These are phyloP conservation scores for Dione juno DNA, from an alignment of 2,888 invertebrate genomes.

Conservation along the genomic window DNA sequence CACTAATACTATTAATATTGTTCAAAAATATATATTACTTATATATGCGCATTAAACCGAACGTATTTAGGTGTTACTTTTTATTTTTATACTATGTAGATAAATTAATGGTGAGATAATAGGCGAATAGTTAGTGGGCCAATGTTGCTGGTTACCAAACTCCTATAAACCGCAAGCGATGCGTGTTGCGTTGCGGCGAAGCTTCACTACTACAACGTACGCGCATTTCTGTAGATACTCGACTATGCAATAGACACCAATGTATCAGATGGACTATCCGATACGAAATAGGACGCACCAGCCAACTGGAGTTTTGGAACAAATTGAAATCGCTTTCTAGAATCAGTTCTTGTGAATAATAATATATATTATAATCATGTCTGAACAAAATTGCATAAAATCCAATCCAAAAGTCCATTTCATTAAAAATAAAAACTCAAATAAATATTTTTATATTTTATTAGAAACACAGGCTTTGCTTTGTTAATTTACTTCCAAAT, in stretches of 20 bases:
- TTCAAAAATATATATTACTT: too few relatives aligned
- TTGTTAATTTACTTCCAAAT: slow-evolving; percentile 5
- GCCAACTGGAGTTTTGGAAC: slow-evolving; percentile 24
- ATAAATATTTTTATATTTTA: too few relatives aligned
- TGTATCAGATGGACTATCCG: slow-evolving; percentile 32
- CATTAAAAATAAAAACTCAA: too few relatives aligned
- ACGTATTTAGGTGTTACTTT: too few relatives aligned
- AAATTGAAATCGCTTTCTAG: slow-evolving; percentile 24
- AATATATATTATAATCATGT: neutral
- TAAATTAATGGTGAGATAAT: too few relatives aligned
- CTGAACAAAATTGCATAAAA: neutral
- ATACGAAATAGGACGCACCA: slow-evolving; percentile 30
- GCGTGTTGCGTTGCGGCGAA: slow-evolving; percentile 58
- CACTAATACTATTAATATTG: too few relatives aligned
- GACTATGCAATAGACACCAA: slow-evolving; percentile 31
- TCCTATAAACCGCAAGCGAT: slow-evolving; percentile 63
- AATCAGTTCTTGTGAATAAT: neutral
- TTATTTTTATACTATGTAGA: too few relatives aligned
- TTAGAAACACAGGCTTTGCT: too few relatives aligned
- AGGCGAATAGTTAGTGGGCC: slow-evolving; percentile 58
- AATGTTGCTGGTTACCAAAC: slow-evolving; percentile 56
- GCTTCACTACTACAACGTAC: slow-evolving; percentile 42
- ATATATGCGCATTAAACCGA: too few relatives aligned
- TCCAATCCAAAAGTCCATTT: neutral
- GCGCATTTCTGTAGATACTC: slow-evolving; percentile 40